phyloP scores from a whole-genome alignment of 2,888 invertebrate genomes.

The Protophormia terraenovae region DNA sequence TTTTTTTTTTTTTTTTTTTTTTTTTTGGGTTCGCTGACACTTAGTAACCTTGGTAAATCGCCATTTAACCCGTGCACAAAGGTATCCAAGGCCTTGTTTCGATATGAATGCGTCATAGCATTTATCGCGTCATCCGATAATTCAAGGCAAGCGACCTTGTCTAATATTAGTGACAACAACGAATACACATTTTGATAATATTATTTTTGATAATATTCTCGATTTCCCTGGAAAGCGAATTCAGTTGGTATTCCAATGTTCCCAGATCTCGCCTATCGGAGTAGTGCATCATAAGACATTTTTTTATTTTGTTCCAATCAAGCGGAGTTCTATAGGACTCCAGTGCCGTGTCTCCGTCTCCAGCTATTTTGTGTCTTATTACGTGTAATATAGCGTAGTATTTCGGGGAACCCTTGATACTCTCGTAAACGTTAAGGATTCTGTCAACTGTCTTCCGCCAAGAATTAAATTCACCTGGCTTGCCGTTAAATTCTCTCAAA shows the following conservation, averaged over 20 bases:
- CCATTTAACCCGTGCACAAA: conserved; percentile 12
- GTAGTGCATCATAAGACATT: background rate
- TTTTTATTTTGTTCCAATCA: background rate
- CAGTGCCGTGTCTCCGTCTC: background rate
- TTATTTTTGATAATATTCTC: no score
- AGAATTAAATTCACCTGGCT: conserved; percentile 51
- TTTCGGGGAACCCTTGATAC: conserved; percentile 15
- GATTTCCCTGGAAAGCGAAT: conserved; percentile 28
- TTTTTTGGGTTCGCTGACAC: background rate
- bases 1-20: conserved; percentile 59
- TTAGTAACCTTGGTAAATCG: background rate
- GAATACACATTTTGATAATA: background rate
- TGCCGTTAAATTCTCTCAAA: conserved; percentile 48
- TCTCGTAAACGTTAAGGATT: no score
- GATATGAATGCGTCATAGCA: conserved; percentile 41
- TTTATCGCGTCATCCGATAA: background rate
- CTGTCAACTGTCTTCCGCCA: no score
- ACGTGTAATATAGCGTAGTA: conserved; percentile 47
- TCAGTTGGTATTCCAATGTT: conserved; percentile 1
- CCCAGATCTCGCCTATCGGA: background rate
- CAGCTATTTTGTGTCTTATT: conserved; percentile 36
- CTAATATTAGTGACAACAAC: background rate
- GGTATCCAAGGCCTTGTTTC: background rate
- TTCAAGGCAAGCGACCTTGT: no score
- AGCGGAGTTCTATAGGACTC: background rate